Base-by-base conservation (phyloP, 2,113 vertebrate genomes). In the Burhinus bistriatus region DNA sequence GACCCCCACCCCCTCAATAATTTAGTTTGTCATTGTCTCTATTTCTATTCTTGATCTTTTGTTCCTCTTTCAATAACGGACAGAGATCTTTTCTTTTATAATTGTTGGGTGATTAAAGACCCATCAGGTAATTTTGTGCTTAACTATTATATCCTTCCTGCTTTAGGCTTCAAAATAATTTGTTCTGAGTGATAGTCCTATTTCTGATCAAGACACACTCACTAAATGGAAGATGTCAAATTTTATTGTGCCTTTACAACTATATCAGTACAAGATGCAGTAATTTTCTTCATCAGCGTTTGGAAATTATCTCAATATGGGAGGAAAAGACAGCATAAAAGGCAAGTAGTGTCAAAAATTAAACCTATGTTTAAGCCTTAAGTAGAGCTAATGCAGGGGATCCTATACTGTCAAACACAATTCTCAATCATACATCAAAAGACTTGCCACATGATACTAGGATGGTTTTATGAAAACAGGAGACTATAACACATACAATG, bases 91-190 rank as follows among this genome's bases (percentile, higher is more conserved):
- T 81, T 92, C 78, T 83, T 81, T 89, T 62, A 45, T 82, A 96
- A 94, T 62, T 95, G 92, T 87, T 4, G 1, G 75, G 82, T 72
- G 84, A 95, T 95, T 95, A 96, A 97, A 95, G 86, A 86, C 45
- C 70, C 92, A 96, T 93, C 70, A 93, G 89, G 89, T 89, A 94
- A 91, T 94, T 94, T 83, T 88, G 44, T 45, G 30, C 83, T 83
- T 90, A 90, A 90, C 85, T 92, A 83, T 91, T 80, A 90, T 32
- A 90, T 38, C 40, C 70, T 82, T 85, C 36, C 82, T 91, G 82
- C 87, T 95, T 90, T 85, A 94, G 73, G 73, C 62, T 95, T 94
- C 93, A 91, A 80, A 94, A 96, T 83, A 85, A 91, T 96, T 96
- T 88, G 54, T 76, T 96, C 93, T 85, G 87, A 96, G 84, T 91